Conservation (phyloP, 1,140 invertebrate genomes). For the Drosophila ficusphila region DNA sequence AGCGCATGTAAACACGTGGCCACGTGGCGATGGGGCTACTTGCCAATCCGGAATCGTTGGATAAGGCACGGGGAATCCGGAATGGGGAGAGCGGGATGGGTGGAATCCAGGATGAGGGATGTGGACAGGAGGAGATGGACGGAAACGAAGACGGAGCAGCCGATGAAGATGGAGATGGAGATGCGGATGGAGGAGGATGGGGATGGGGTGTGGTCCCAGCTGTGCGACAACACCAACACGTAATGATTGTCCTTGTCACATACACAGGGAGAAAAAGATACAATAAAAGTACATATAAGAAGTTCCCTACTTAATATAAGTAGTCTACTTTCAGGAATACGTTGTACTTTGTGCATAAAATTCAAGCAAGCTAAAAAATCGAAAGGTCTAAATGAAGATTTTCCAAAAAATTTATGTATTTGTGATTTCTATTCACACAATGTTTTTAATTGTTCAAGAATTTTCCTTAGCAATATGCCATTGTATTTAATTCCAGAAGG, state of each 20-base stretch:
- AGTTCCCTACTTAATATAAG: too few relatives aligned
- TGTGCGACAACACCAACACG: conserved; percentile 34
- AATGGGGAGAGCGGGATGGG: too few relatives aligned
- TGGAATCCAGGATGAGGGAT: neutral
- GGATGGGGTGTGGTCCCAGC: conserved; percentile 22
- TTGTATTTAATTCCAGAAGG: too few relatives aligned
- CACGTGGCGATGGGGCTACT: conserved; percentile 44
- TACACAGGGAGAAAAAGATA: conserved; percentile 10
- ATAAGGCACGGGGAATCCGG: neutral
- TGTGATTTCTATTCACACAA: too few relatives aligned
- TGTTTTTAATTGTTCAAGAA: too few relatives aligned
- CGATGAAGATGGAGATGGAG: neutral
- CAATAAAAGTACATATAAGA: too few relatives aligned
- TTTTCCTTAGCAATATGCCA: too few relatives aligned
- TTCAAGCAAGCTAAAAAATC: too few relatives aligned
- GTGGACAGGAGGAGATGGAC: neutral
- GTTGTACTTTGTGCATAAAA: too few relatives aligned
- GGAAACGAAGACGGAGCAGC: neutral
- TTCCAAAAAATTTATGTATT: too few relatives aligned
- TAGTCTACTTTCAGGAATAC: too few relatives aligned
- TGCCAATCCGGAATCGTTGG: conserved; percentile 8
- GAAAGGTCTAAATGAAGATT: too few relatives aligned
- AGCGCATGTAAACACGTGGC: conserved; percentile 64
- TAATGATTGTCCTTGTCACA: conserved; percentile 46
- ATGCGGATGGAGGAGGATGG: neutral